Conservation (phyloP, 1,140 invertebrate species). For the Drosophila burlai region DNA sequence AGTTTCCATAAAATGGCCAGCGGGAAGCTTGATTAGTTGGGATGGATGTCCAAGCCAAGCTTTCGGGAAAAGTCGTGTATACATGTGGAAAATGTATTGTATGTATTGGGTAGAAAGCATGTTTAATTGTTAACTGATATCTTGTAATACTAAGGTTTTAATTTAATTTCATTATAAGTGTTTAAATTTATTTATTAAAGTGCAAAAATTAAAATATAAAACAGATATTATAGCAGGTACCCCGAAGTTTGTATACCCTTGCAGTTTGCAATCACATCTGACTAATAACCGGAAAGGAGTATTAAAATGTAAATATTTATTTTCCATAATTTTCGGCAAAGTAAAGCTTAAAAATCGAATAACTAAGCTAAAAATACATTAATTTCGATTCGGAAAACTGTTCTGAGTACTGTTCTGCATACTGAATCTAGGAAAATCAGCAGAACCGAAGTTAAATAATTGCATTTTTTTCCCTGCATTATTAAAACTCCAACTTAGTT, state of each 20-base stretch:
- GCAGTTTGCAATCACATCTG: no score
- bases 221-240: no score
- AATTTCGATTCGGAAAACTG: no score
- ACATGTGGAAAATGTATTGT: neutral
- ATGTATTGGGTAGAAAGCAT: neutral
- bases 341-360: no score
- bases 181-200: neutral
- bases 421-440: neutral
- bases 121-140: neutral
- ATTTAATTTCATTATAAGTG: neutral
- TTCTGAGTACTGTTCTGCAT: no score
- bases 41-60: constrained; percentile 1
- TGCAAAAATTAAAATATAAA: no score
- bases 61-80: neutral
- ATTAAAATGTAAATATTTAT: no score
- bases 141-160: neutral
- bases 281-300: no score
- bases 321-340: no score
- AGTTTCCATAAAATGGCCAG: constrained; percentile 8
- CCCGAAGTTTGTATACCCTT: no score
- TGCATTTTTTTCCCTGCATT: neutral
- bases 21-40: neutral
- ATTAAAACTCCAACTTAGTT: neutral
- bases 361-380: no score
- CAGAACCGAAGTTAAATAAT: neutral